Conservation (phyloP, 1,140 invertebrate species). For the Subanguina moxae region DNA sequence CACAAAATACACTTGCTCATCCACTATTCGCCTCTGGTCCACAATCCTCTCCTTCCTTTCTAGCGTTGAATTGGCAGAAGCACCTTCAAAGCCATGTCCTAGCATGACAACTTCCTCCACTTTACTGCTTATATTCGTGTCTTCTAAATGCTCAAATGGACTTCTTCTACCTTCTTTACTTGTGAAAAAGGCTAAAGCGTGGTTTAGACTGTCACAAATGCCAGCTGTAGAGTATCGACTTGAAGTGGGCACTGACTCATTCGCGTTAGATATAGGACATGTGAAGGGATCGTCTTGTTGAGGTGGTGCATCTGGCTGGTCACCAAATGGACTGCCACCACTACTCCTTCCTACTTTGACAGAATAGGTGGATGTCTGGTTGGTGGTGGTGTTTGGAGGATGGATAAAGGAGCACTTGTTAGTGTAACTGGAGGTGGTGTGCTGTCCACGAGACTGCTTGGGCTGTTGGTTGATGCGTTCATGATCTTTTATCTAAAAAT, state of each 20-base stretch:
- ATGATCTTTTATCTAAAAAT: neutral
- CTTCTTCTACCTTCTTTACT: neutral
- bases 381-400: neutral
- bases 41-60: constrained; percentile 14
- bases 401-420: neutral
- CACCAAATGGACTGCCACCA: neutral
- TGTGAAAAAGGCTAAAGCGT: neutral
- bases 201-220: neutral
- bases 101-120: neutral
- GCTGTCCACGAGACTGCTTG: neutral
- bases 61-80: constrained; percentile 13
- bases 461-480: neutral
- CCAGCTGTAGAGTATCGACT: neutral
- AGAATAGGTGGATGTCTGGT: neutral
- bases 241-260: neutral
- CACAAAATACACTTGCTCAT: constrained; percentile 14
- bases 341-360: constrained; percentile 13
- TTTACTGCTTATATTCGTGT: neutral
- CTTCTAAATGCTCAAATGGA: neutral
- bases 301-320: neutral
- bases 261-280: neutral
- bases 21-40: constrained; percentile 16
- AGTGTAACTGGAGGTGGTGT: neutral
- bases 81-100: neutral
- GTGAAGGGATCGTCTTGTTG: neutral